A percentile compares a stretch with the other conserved stretches of the same genome.
These are phyloP conservation scores for Brachionus rotundiformis DNA, from an alignment of 1,140 invertebrate species.

Conservation along the genomic window DNA sequence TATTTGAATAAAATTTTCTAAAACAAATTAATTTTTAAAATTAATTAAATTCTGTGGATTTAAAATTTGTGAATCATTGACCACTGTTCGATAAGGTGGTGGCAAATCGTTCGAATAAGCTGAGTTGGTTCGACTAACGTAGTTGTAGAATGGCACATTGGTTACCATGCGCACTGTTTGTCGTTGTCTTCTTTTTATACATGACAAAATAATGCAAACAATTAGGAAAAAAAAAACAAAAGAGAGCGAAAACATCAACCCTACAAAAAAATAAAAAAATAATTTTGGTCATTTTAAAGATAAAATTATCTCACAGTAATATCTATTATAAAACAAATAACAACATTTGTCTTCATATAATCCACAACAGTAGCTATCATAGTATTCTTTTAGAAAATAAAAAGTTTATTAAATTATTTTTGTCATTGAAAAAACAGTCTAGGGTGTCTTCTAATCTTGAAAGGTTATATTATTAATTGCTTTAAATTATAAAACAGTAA, in stretches of 20 bases:
- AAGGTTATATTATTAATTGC: too few relatives aligned
- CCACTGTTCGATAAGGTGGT: slow-evolving; percentile 25
- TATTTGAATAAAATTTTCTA: slow-evolving; percentile 28
- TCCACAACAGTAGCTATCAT: slow-evolving; percentile 26
- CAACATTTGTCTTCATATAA: background rate
- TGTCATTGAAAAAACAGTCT: too few relatives aligned
- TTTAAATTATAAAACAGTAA: too few relatives aligned
- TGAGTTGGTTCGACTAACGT: background rate
- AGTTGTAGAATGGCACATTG: background rate
- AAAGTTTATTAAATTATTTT: background rate
- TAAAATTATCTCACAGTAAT: slow-evolving; percentile 14
- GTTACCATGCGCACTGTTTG: background rate
- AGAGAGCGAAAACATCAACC: background rate
- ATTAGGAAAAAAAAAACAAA: background rate
- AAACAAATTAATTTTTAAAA: background rate
- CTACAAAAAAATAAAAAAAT: background rate
- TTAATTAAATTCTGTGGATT: background rate
- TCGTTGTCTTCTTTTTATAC: slow-evolving; percentile 1
- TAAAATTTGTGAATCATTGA: background rate
- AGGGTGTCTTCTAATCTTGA: too few relatives aligned
- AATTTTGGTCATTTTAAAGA: background rate
- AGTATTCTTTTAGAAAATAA: background rate
- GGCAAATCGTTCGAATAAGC: background rate
- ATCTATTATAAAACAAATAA: background rate
- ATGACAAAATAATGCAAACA: background rate